Evolutionary conservation across 2,113 vertebrate genomes (phyloP), one percentile per base, ranked within the genome.

Genomic region (Enhydra lutris): DNA sequence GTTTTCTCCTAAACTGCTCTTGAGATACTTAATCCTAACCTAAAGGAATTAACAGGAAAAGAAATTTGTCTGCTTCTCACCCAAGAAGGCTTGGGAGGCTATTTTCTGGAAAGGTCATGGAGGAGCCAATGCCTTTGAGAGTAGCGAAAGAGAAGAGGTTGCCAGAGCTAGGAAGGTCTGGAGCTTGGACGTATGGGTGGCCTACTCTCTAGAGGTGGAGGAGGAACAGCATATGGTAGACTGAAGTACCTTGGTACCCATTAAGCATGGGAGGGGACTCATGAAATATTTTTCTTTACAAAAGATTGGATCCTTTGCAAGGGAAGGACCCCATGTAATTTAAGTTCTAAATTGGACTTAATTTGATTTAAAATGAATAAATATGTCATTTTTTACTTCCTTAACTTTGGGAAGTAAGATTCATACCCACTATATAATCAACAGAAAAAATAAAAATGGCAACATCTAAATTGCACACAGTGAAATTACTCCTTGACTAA

Each of bases 401-500:
- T 71, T 95, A 88, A 65, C 7, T 57, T 81, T 88, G 50, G 79
- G 18, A 29, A 73, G 10, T 78, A 87, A 57, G 36, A 95, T 80
- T 84, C 36, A 65, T 47, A 74, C 3, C 50, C 26, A 59, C 57
- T 34, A 52, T n/a, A 24, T 59, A 47, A 67, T 81, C 87, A 80
- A 79, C 42, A 92, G 42, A 20, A 76, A 80, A 78, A 61, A 71
- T 47, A 67, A 80, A 74, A n/a, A 23, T n/a, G 88, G 78, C 15
- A 83, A 42, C 55, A 67, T 47, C 34, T 82, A 63, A 86, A 78
- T 36, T 50, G 36, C 31, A 83, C 47, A 61, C 34, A n/a, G 9
- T 92, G 31, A 89, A 95, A 96, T 94, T 92, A 92, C 50, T 81
- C 86, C 45, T 71, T 82, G 67, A 73, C 67, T 83, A 59, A 87